Evolutionary conservation across 2,888 invertebrate genomes (phyloP), one percentile per base, ranked within the genome.

Genomic region (Ochropleura plecta): DNA sequence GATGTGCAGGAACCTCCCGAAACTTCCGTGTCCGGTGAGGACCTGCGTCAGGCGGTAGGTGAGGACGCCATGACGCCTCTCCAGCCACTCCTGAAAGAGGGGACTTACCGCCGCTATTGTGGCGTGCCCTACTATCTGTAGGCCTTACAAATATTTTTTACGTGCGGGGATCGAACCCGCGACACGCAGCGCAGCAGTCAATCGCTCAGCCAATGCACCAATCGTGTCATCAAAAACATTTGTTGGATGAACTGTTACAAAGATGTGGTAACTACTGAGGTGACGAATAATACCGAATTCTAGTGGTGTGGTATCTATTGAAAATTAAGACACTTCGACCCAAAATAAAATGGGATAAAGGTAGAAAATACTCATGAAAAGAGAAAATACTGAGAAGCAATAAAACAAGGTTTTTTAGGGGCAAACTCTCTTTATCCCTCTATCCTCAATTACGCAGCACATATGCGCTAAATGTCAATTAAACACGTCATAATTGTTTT

Each of bases 401-500:
- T 10, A 64, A 20, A 46, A 8, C 3, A 5, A 20, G 20, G 0
- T 8, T 40, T 40, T n/a, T 40, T 30, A 55, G 9, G 0, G 14
- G 1, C n/a, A n/a, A 48, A 20, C 6, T 44, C 18, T 55, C 62
- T n/a, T 6, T 30, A 16, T 9, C 42, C 46, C 62, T 55, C 12
- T 3, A 51, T 42, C n/a, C 55, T 18, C 9, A 4, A 62, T 66
- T 46, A 42, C 16, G 0, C 18, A 14, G 42, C 30, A 46, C 70
- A 66, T 64, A 73, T 72, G 81, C 72, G 62, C 63, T 70, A 51
- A 64, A 76, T 84, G 81, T 67, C 79, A 85, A 88, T 88, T 85
- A 85, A 86, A 83, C 87, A 82, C 81, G 72, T 83, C 81, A 72
- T 84, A 76, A 84, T 84, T 75, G 62, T 76, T 75, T 70, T 81